Conservation (phyloP, 2,888 invertebrate species). For the Acleris literana region DNA sequence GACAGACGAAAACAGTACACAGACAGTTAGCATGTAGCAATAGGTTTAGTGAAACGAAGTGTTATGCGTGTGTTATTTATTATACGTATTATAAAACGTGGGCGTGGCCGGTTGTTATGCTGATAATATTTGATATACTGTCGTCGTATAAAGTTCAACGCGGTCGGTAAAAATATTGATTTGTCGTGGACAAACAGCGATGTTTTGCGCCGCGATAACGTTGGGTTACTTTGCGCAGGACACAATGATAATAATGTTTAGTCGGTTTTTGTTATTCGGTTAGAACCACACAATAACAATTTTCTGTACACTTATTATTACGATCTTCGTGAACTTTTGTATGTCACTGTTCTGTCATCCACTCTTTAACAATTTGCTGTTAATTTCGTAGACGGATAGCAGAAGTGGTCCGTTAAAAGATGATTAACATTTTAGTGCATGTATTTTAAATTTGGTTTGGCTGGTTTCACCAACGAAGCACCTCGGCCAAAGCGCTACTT, state of each 20-base stretch:
- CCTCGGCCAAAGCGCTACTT: no score
- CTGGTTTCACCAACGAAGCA: no score
- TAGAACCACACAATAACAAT: not conserved
- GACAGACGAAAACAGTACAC: slow-evolving; percentile 9
- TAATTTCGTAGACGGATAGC: no score
- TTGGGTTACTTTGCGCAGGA: not conserved
- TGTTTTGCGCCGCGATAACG: slow-evolving; percentile 16
- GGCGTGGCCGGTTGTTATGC: not conserved
- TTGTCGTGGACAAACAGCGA: slow-evolving; percentile 28
- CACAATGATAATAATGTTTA: not conserved
- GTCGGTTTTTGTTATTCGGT: not conserved
- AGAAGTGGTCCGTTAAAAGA: no score
- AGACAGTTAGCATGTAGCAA: slow-evolving; percentile 15
- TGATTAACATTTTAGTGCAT: no score
- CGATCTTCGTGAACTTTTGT: no score
- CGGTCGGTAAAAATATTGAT: slow-evolving; percentile 33
- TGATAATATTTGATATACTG: not conserved
- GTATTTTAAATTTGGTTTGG: no score
- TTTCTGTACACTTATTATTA: no score
- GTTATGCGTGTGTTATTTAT: slow-evolving; percentile 7
- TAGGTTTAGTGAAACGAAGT: not conserved
- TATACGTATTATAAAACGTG: no score
- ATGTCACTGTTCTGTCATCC: no score
- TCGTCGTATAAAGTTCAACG: slow-evolving; percentile 7
- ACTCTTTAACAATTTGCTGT: no score